Conservation (phyloP, 2,113 vertebrate species). For the Chionomys nivalis region DNA sequence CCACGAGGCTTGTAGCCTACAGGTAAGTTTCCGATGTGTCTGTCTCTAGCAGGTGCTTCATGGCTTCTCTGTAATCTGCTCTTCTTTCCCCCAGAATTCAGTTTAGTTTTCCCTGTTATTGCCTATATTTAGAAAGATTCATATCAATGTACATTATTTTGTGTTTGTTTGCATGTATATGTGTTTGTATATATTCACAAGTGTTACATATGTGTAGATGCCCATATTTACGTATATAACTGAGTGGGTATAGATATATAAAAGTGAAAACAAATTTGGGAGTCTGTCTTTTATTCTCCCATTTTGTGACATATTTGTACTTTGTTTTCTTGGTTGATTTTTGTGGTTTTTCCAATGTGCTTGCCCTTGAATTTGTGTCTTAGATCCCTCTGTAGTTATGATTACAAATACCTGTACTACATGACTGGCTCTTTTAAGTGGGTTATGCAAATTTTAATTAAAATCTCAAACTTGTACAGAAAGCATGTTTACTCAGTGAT, state of each 20-base stretch:
- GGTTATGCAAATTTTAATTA: background rate
- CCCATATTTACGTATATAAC: background rate
- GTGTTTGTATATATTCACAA: background rate
- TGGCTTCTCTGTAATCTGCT: no score
- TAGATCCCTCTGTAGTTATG: background rate
- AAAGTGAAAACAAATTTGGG: background rate
- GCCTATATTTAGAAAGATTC: background rate
- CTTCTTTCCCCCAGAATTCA: no score
- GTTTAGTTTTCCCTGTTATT: no score
- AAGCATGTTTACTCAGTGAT: background rate
- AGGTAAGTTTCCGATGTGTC: no score
- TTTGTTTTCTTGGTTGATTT: background rate
- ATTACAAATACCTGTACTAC: background rate
- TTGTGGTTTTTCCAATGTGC: background rate
- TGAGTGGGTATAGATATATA: background rate
- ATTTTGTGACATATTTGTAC: background rate
- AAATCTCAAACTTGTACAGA: no score
- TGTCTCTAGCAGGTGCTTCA: no score
- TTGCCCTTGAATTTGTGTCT: background rate
- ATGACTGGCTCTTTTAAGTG: background rate
- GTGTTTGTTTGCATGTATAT: background rate
- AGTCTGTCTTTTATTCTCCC: background rate
- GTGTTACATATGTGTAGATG: background rate
- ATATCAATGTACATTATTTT: background rate
- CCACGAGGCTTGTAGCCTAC: no score